These are phyloP conservation scores for Aradophagus sp. DNA, from an alignment of 1,140 invertebrate species.

Conservation along the genomic window DNA sequence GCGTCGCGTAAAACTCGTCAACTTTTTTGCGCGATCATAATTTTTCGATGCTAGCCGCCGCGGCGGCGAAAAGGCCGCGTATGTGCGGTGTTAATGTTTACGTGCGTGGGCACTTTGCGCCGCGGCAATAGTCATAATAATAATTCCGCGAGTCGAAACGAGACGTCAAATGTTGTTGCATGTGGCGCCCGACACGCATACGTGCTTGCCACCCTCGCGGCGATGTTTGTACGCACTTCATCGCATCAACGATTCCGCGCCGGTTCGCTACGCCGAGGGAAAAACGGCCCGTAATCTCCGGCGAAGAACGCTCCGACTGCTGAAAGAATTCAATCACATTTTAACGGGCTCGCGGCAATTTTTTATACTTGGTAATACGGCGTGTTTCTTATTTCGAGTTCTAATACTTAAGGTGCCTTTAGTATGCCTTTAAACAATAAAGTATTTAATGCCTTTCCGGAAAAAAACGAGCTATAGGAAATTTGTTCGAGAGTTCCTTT, in stretches of 20 bases:
- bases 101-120: conserved; percentile 26
- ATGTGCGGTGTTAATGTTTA: conserved; percentile 39
- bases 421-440: no score
- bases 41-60: conserved; percentile 29
- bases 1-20: conserved; percentile 23
- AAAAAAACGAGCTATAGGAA: no score
- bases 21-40: conserved; percentile 44
- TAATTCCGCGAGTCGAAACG: conserved; percentile 20
- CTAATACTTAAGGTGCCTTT: no score
- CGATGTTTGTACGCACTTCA: conserved; percentile 44
- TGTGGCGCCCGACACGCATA: conserved; percentile 27
- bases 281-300: conserved; percentile 18
- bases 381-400: conserved; percentile 29
- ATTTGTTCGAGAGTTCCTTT: no score
- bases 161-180: conserved; percentile 35
- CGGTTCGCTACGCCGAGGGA: conserved; percentile 6
- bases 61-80: conserved; percentile 14
- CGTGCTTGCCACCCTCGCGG: conserved; percentile 13
- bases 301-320: conserved; percentile 12
- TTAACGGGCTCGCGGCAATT: conserved; percentile 21
- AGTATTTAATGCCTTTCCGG: no score
- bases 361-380: conserved; percentile 28
- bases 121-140: conserved; percentile 29
- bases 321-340: conserved; percentile 43
- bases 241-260: conserved; percentile 31